phyloP scores from a whole-genome alignment of 2,888 invertebrate genomes.

The Augiades crinisus region DNA sequence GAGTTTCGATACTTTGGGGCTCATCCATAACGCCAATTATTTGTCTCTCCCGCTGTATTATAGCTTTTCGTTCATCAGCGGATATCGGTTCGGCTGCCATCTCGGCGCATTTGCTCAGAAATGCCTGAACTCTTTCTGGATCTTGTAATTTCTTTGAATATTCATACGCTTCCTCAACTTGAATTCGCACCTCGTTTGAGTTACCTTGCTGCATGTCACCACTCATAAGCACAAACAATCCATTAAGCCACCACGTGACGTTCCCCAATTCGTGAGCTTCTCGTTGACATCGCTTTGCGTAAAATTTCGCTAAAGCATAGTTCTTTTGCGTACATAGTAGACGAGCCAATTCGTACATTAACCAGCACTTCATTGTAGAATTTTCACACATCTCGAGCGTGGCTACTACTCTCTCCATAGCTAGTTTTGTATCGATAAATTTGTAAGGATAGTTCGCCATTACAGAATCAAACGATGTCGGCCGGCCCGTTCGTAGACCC shows the following conservation, averaged over 20 bases:
- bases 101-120: constrained; percentile 62
- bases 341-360: constrained; percentile 69
- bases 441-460: constrained; percentile 72
- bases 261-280: constrained; percentile 63
- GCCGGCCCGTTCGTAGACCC: constrained; percentile 66
- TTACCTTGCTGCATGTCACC: constrained; percentile 76
- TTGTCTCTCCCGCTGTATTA: constrained; percentile 57
- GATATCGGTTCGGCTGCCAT: constrained; percentile 57
- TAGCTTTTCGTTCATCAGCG: constrained; percentile 65
- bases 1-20: constrained; percentile 52
- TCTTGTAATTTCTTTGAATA: constrained; percentile 65
- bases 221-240: constrained; percentile 66
- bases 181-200: constrained; percentile 65
- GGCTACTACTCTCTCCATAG: constrained; percentile 54
- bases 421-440: constrained; percentile 63
- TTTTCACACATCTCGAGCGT: constrained; percentile 73
- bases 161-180: constrained; percentile 68
- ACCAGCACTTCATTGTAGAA: constrained; percentile 70
- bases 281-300: constrained; percentile 68
- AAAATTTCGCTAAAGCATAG: constrained; percentile 69
- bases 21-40: constrained; percentile 60
- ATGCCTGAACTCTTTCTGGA: constrained; percentile 64
- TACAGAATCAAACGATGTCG: constrained; percentile 71
- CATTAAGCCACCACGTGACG: constrained; percentile 71
- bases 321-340: constrained; percentile 66